These are phyloP conservation scores for Drosophila melanica DNA, from an alignment of 1,140 invertebrate genomes.

Conservation along the genomic window DNA sequence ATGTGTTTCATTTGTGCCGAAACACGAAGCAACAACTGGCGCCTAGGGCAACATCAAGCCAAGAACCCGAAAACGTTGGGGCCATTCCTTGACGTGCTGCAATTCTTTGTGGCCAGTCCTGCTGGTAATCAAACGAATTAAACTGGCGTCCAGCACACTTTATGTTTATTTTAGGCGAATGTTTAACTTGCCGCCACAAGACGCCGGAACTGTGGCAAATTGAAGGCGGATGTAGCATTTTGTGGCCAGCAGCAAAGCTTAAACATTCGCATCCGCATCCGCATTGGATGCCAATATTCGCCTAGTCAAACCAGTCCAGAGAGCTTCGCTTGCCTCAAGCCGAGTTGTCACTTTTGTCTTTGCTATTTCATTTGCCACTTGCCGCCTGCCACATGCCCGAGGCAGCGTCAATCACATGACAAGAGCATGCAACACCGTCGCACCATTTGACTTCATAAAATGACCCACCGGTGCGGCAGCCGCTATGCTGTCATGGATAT, in stretches of 20 bases:
- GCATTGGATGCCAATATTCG: neutral
- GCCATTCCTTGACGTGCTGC: constrained; percentile 28
- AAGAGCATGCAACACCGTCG: constrained; percentile 43
- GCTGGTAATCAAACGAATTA: constrained; percentile 71
- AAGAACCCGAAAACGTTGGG: constrained; percentile 33
- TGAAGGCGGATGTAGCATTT: constrained; percentile 57
- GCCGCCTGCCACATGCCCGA: constrained; percentile 11
- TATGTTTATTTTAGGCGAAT: constrained; percentile 54
- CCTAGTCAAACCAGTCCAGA: neutral
- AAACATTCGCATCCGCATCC: neutral
- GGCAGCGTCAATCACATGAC: constrained; percentile 44
- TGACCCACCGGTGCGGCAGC: constrained; percentile 8
- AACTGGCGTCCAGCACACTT: constrained; percentile 53
- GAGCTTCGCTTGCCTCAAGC: constrained; percentile 26
- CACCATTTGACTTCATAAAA: constrained; percentile 42
- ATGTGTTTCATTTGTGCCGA: constrained; percentile 66
- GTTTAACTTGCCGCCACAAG: constrained; percentile 35
- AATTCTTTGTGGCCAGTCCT: constrained; percentile 47
- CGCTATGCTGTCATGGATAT: constrained; percentile 31
- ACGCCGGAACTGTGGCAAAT: constrained; percentile 69
- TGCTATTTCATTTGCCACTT: constrained; percentile 19
- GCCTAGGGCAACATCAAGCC: constrained; percentile 63
- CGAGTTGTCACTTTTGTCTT: constrained; percentile 48
- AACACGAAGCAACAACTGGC: constrained; percentile 42
- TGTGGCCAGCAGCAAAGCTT: constrained; percentile 12